Conservation (phyloP, 2,888 invertebrate species). For the Hirtodrosophila trivittata region DNA sequence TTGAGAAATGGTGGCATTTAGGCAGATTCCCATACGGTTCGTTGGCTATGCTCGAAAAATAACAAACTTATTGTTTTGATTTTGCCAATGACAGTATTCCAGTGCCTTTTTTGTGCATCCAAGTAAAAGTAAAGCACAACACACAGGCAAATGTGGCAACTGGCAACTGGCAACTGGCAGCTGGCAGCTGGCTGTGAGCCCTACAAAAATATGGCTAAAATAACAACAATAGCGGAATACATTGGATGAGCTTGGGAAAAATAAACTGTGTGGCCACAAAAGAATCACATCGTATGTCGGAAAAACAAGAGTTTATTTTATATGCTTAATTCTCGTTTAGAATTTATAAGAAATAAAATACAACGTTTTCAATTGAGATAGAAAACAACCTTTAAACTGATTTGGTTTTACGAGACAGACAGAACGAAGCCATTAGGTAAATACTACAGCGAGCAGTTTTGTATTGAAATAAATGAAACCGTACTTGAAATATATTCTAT, state of each 20-base stretch:
- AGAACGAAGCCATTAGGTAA: too few species aligned
- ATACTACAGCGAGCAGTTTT: too few species aligned
- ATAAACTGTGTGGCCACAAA: slow-evolving; percentile 30
- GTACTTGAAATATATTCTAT: background rate
- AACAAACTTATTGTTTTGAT: slow-evolving; percentile 77
- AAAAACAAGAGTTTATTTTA: too few species aligned
- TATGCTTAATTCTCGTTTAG: too few species aligned
- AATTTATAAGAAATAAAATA: too few species aligned
- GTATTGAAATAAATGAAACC: too few species aligned
- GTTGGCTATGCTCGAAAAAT: slow-evolving; percentile 62
- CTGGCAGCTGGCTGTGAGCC: slow-evolving; percentile 34
- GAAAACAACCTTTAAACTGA: too few species aligned
- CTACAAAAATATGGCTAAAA: slow-evolving; percentile 57
- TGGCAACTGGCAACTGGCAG: slow-evolving; percentile 40
- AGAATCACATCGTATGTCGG: background rate
- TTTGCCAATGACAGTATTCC: slow-evolving; percentile 71
- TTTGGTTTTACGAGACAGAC: too few species aligned
- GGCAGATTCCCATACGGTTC: slow-evolving; percentile 48
- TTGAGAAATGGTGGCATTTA: background rate
- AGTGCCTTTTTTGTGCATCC: slow-evolving; percentile 60
- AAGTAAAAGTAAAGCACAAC: slow-evolving; percentile 60
- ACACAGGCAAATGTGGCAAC: slow-evolving; percentile 42
- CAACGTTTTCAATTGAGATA: too few species aligned
- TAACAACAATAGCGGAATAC: slow-evolving; percentile 19
- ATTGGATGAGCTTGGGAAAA: background rate